Evolutionary conservation across 2,113 vertebrate genomes (phyloP), one percentile per base, ranked within the genome.

Genomic region (Oncorhynchus nerka): DNA sequence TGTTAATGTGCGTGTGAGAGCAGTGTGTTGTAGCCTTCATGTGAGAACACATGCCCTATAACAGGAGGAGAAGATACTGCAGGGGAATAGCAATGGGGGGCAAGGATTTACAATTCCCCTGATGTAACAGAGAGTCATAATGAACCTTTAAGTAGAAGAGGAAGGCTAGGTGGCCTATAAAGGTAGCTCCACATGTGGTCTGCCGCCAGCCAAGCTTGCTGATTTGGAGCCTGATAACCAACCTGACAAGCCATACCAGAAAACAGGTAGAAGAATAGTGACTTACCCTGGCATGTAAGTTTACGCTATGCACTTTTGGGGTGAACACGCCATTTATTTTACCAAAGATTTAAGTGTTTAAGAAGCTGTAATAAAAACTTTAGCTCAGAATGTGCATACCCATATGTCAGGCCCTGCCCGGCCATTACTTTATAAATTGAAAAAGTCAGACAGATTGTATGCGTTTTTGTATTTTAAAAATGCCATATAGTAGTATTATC

Each of bases 191-290:
- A 75, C 32, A 57, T 45, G 57, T 30, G 39, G 20, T 49, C 59
- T 30, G 3, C 20, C 15, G 4, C 20, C 68, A 19, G n/a, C 11
- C 28, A 20, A 28, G 28, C 68, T 74, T 69, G 70, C 68, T 77
- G 51, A 55, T 66, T 75, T 45, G 75, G 61, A 75, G 76, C 62
- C 65, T 24, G 28, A 74, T 71, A 80, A 78, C 62, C 61, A 61
- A 69, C 30, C 68, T 79, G 71, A 74, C 39, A 76, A 61, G 67
- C 61, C 34, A 55, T 79, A 28, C 65, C 16, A 20, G 51, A 13
- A 59, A 20, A 48, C 51, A 5, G 30, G 9, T 16, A 32, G 49
- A 11, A 51, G 4, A 16, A 51, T 16, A 51, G 49, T 11, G 49
- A 6, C 49, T 15, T 8, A 15, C 34, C 34, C 34, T 34, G 34